Evolutionary conservation across 2,888 invertebrate species (phyloP).

Genomic region (Microdon myrmicae): DNA sequence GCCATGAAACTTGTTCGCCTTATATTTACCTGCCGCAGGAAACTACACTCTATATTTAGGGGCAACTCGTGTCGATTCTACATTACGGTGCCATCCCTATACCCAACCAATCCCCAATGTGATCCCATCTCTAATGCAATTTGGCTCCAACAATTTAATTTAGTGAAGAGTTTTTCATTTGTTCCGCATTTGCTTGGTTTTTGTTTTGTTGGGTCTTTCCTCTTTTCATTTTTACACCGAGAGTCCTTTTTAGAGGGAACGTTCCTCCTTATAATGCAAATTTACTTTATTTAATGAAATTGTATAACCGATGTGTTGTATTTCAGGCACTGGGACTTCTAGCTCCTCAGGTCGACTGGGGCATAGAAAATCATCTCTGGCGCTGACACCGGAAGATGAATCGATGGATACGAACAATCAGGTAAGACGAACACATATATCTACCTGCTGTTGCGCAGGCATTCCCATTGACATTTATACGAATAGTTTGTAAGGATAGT

Average conservation of each 20-base stretch:
- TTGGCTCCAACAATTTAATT: conserved; percentile 34
- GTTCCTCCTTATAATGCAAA: conserved; percentile 18
- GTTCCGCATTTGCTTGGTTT: no score
- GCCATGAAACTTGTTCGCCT: conserved; percentile 17
- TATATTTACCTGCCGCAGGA: conserved; percentile 9
- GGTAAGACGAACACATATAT: no score
- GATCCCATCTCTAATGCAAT: conserved; percentile 30
- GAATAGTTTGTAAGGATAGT: not conserved
- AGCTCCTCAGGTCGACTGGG: conserved; percentile 72
- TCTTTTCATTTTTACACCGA: no score
- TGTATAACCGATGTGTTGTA: conserved; percentile 23
- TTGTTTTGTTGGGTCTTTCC: not conserved
- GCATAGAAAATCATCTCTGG: conserved; percentile 75
- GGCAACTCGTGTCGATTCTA: not conserved
- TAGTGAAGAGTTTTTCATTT: conserved; percentile 19
- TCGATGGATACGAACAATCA: conserved; percentile 74
- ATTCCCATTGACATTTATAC: not conserved
- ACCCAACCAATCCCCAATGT: not conserved
- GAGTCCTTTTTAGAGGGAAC: no score
- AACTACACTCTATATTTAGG: conserved; percentile 39
- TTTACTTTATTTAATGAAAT: conserved; percentile 38
- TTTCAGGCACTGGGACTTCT: conserved; percentile 65
- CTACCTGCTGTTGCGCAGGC: not conserved
- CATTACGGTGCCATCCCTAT: conserved; percentile 19
- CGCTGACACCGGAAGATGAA: conserved; percentile 78